Conservation (phyloP, 2,797 vertebrate genomes). For the Apodemus agrarius region DNA sequence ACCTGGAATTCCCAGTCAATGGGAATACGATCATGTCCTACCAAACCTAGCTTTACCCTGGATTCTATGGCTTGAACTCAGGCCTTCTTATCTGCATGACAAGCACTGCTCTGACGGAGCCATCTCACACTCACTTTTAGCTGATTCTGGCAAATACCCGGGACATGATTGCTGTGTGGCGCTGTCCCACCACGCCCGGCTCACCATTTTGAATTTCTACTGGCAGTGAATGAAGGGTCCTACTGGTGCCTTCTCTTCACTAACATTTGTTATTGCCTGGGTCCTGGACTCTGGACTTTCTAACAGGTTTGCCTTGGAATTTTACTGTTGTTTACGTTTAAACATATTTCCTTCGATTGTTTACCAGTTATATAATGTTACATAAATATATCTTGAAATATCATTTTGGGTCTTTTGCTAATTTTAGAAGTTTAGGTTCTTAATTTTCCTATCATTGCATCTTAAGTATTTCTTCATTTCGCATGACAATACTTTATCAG, state of each 20-base stretch:
- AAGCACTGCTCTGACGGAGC: neutral
- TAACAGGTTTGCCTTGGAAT: neutral
- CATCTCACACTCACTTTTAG: neutral
- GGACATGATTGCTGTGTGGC: neutral
- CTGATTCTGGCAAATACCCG: neutral
- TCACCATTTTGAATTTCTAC: neutral
- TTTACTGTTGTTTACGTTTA: neutral
- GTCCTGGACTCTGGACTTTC: neutral
- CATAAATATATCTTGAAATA: neutral
- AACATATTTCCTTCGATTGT: neutral
- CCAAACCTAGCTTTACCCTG: neutral
- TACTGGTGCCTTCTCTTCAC: neutral
- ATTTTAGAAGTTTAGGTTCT: neutral
- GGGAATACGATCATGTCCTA: neutral
- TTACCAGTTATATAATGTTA: neutral
- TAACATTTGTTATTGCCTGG: neutral
- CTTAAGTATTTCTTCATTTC: neutral
- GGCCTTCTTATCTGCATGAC: neutral
- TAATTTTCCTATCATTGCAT: neutral
- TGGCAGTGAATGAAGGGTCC: neutral
- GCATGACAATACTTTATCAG: neutral
- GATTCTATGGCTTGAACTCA: neutral
- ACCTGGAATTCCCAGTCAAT: too few relatives aligned
- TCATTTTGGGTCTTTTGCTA: neutral
- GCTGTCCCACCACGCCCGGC: neutral